Conservation (phyloP, 1,140 invertebrate genomes). For the Zaprionus nigranus region DNA sequence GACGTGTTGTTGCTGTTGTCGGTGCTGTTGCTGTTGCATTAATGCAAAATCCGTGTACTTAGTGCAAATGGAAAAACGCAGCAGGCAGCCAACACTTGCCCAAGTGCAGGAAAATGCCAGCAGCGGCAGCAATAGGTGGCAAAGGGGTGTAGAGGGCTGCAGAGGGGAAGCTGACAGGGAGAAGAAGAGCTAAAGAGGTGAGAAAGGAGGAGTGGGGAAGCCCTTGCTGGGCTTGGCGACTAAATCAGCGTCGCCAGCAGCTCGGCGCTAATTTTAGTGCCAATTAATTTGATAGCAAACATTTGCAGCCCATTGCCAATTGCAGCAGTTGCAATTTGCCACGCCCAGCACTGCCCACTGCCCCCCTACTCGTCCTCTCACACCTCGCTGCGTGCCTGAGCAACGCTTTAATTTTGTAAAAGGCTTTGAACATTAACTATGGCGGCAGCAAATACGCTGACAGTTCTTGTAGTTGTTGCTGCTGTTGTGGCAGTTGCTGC, state of each 20-base stretch:
- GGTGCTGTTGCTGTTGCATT: conserved; percentile 54
- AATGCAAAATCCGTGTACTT: conserved; percentile 82
- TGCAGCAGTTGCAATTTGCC: conserved; percentile 40
- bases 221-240: conserved; percentile 41
- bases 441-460: conserved; percentile 44
- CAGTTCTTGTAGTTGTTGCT: conserved; percentile 26
- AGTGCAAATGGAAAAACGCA: conserved; percentile 69
- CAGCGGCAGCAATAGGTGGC: conserved; percentile 12
- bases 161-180: neutral
- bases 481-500: neutral
- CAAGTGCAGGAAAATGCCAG: conserved; percentile 32
- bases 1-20: conserved; percentile 4
- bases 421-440: conserved; percentile 59
- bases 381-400: neutral
- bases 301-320: conserved; percentile 66
- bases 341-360: neutral
- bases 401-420: conserved; percentile 72
- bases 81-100: conserved; percentile 46
- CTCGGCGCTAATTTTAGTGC: conserved; percentile 78
- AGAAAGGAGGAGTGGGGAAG: no score
- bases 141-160: neutral
- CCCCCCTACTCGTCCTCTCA: neutral
- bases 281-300: conserved; percentile 81
- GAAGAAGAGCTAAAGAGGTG: neutral
- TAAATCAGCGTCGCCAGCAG: conserved; percentile 52